These are phyloP conservation scores for Sciaenops ocellatus DNA, from an alignment of 2,797 vertebrate genomes.

Conservation along the genomic window DNA sequence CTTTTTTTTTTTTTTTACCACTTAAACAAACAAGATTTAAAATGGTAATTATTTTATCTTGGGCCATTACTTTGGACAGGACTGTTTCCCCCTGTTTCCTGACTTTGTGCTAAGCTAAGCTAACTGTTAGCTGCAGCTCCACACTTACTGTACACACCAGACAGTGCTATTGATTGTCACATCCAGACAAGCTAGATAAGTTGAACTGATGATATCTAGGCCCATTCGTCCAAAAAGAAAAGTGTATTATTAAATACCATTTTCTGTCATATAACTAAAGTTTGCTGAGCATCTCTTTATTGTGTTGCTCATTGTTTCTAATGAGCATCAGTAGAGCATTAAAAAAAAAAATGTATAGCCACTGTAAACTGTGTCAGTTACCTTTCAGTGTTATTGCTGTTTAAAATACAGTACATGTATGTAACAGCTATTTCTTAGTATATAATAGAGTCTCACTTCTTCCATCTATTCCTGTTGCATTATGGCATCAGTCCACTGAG, in stretches of 20 bases:
- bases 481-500: slow-evolving; percentile 78
- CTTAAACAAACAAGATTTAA: neutral
- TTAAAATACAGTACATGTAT: slow-evolving; percentile 27
- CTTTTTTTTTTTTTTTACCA: neutral
- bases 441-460: slow-evolving; percentile 18
- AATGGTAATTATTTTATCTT: neutral
- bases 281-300: no score
- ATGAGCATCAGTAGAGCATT: neutral
- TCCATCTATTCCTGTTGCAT: slow-evolving; percentile 56
- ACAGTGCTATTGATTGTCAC: neutral
- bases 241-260: neutral
- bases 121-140: neutral
- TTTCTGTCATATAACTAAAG: neutral
- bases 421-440: slow-evolving; percentile 42
- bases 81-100: neutral
- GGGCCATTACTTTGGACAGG: neutral
- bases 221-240: neutral
- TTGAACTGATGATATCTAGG: neutral
- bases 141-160: neutral
- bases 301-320: neutral
- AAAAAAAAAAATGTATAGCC: neutral
- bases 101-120: neutral
- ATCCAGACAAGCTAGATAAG: neutral
- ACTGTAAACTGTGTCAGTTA: neutral
- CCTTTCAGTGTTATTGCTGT: neutral